These are phyloP conservation scores for Catamblyrhynchus diadema DNA, from an alignment of 2,797 vertebrate genomes.

Conservation along the genomic window DNA sequence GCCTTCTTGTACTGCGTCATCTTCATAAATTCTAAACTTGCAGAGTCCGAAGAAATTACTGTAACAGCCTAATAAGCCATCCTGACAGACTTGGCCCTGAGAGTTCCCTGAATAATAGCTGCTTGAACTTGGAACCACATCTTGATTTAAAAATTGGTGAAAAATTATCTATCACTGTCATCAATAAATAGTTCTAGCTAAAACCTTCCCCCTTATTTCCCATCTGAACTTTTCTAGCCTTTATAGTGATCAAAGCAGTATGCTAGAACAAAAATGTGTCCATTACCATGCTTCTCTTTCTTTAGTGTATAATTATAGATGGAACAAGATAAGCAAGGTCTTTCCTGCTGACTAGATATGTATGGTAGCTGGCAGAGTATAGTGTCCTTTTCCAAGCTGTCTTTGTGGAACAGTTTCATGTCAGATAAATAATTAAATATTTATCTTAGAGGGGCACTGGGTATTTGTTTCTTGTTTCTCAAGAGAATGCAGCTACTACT, in stretches of 20 bases:
- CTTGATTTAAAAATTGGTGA: background rate
- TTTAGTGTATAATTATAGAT: background rate
- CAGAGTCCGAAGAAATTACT: background rate
- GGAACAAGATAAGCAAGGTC: background rate
- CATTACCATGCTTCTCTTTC: background rate
- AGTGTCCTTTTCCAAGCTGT: background rate
- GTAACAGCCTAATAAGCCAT: background rate
- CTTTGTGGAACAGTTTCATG: background rate
- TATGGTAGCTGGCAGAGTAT: background rate
- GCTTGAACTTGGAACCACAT: background rate
- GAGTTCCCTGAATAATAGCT: background rate
- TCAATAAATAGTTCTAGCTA: background rate
- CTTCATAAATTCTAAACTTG: background rate
- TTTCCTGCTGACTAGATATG: background rate
- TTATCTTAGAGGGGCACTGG: background rate
- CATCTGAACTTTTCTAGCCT: background rate
- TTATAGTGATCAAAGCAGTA: background rate
- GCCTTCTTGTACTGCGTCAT: background rate
- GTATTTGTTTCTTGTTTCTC: background rate
- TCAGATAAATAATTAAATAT: background rate
- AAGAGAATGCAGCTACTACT: background rate
- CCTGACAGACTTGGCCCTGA: background rate
- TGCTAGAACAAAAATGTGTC: background rate
- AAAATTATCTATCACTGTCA: background rate
- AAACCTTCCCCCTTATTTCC: background rate